phyloP scores from a whole-genome alignment of 2,113 vertebrate species.

The Junco hyemalis region DNA sequence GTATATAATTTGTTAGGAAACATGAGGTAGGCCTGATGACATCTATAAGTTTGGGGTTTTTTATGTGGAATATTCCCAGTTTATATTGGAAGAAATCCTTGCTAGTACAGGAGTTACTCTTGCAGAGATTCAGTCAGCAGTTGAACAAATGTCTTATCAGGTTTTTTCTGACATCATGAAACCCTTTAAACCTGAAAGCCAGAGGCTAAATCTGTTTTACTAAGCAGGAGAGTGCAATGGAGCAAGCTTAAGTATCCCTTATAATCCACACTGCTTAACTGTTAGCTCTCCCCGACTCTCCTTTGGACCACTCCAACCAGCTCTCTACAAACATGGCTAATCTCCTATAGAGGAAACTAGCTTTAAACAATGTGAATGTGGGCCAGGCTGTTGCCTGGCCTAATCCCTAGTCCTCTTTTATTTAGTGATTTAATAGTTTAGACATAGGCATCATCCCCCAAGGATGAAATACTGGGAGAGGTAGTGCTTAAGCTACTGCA shows the following conservation, averaged over 20 bases:
- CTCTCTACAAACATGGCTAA: slow-evolving; percentile 29
- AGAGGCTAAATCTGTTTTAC: background rate
- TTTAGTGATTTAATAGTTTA: slow-evolving; percentile 28
- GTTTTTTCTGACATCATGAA: background rate
- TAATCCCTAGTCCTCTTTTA: slow-evolving; percentile 18
- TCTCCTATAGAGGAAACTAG: background rate
- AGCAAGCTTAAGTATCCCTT: slow-evolving; percentile 1
- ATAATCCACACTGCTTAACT: slow-evolving; percentile 6
- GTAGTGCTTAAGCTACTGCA: background rate
- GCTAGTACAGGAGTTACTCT: background rate
- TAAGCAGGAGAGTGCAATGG: background rate
- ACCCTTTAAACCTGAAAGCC: background rate
- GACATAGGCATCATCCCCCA: background rate
- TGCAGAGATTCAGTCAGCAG: background rate
- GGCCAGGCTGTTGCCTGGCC: background rate
- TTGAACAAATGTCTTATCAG: background rate
- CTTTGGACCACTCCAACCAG: background rate
- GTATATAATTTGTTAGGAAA: background rate
- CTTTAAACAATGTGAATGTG: background rate
- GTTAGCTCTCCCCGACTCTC: background rate
- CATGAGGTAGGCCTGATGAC: background rate
- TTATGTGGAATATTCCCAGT: background rate
- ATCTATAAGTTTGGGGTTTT: background rate
- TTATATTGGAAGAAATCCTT: background rate
- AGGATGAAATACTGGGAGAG: slow-evolving; percentile 20